Percentiles rank a stretch among this genome's conserved stretches.
phyloP scores from a whole-genome alignment of 2,113 vertebrate genomes.

The Coryphaenoides rupestris region DNA sequence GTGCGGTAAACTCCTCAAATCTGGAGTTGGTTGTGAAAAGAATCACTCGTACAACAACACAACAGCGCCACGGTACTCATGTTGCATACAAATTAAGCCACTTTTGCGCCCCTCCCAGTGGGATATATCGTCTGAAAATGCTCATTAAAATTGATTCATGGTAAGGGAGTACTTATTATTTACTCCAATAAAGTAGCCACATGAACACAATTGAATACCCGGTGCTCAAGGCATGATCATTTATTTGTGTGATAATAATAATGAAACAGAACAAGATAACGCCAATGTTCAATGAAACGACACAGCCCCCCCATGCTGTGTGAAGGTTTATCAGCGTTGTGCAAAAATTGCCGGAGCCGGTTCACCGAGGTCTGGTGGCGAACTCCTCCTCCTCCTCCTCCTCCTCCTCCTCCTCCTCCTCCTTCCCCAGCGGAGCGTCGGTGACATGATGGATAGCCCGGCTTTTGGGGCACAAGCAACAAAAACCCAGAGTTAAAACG shows the following conservation, averaged over 20 bases:
- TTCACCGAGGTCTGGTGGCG: conserved; percentile 16
- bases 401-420: no score
- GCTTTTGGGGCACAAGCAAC: conserved; percentile 46
- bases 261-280: no score
- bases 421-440: conserved; percentile 35
- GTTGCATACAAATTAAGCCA: not conserved
- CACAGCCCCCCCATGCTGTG: no score
- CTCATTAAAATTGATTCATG: conserved; percentile 7
- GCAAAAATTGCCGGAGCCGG: no score
- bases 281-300: no score
- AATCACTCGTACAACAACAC: conserved; percentile 16
- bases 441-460: conserved; percentile 60
- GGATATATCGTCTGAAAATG: not conserved
- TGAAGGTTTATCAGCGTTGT: no score
- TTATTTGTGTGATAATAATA: no score
- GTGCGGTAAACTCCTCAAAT: conserved; percentile 13
- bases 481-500: not conserved
- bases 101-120: conserved; percentile 15
- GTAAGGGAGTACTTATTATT: conserved; percentile 18
- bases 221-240: no score
- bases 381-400: no score
- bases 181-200: no score
- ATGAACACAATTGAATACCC: no score
- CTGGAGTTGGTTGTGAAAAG: no score
- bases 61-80: conserved; percentile 4